These are phyloP conservation scores for Aethina tumida DNA, from an alignment of 1,140 invertebrate species.

Conservation along the genomic window DNA sequence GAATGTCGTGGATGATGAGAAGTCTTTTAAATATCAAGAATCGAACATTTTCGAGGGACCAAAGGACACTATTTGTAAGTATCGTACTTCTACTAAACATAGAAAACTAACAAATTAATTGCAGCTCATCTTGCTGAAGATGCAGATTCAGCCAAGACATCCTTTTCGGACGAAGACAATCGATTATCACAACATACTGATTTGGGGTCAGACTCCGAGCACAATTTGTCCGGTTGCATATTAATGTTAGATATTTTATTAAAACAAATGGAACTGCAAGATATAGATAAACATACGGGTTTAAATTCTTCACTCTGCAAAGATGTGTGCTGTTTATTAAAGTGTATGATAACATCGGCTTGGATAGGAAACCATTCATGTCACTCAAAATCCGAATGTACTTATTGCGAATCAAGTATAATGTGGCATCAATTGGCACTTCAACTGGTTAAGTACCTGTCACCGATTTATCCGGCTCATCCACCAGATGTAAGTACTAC, in stretches of 20 bases:
- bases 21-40: conserved; percentile 33
- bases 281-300: conserved; percentile 72
- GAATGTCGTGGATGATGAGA: conserved; percentile 34
- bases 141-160: conserved; percentile 54
- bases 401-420: conserved; percentile 83
- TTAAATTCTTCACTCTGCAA: conserved; percentile 66
- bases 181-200: conserved; percentile 48
- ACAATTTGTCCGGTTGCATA: conserved; percentile 86
- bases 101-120: no score
- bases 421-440: conserved; percentile 89
- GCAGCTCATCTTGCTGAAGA: conserved; percentile 54
- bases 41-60: conserved; percentile 28
- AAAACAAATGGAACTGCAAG: conserved; percentile 95
- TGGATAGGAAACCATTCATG: conserved; percentile 69
- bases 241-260: conserved; percentile 92
- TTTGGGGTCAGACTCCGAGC: conserved; percentile 53
- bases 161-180: conserved; percentile 61
- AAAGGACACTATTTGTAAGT: conserved; percentile 47
- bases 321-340: conserved; percentile 67
- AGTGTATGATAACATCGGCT: conserved; percentile 67
- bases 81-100: no score
- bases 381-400: conserved; percentile 59
- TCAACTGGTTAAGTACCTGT: conserved; percentile 69
- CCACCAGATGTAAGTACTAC: conserved; percentile 60
- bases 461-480: conserved; percentile 59